phyloP scores from a whole-genome alignment of 2,888 invertebrate genomes.

The Lasioglossum villosulum region DNA sequence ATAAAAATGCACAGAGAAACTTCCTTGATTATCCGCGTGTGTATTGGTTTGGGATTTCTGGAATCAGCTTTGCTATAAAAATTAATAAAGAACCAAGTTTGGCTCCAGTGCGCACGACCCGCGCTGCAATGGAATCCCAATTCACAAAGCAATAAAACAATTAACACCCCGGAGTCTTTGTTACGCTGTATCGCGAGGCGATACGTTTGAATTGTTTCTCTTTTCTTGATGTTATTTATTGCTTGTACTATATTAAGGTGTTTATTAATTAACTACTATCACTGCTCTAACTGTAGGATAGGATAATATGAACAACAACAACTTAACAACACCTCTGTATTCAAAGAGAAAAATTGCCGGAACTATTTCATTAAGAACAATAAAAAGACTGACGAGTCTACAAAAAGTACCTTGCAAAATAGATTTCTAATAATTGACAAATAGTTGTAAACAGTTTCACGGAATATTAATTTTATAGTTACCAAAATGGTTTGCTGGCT shows the following conservation, averaged over 20 bases:
- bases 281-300: neutral
- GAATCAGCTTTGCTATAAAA: conserved; percentile 6
- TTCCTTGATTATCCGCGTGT: neutral
- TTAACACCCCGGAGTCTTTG: neutral
- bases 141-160: neutral
- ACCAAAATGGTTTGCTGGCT: too few relatives aligned
- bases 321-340: neutral
- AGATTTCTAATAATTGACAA: too few relatives aligned
- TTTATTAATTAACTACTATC: neutral
- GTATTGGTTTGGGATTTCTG: neutral
- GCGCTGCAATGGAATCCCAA: conserved; percentile 1
- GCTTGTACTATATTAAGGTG: neutral
- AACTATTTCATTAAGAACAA: too few relatives aligned
- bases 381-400: too few relatives aligned
- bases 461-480: too few relatives aligned
- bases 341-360: neutral
- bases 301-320: neutral
- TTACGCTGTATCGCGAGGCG: neutral
- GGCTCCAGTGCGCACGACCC: neutral
- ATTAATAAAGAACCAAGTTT: neutral
- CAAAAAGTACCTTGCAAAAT: too few relatives aligned
- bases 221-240: neutral
- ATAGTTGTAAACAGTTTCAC: too few relatives aligned
- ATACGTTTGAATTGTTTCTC: neutral
- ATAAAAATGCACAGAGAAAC: neutral